Evolutionary conservation across 2,113 vertebrate species (phyloP).

Genomic region (Barnardius zonarius): DNA sequence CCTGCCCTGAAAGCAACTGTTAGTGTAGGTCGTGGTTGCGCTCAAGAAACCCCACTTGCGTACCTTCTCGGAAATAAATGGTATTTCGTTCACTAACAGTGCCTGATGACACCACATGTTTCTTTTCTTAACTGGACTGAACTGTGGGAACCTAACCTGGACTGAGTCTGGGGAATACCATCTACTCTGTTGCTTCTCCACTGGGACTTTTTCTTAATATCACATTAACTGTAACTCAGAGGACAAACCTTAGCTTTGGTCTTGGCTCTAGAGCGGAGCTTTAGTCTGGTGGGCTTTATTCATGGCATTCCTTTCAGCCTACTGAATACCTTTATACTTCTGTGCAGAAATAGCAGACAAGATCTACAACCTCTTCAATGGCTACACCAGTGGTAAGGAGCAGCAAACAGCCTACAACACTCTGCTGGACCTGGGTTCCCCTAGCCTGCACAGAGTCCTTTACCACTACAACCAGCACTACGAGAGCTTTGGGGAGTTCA

Average conservation of each 20-base stretch:
- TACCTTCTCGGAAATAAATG: neutral
- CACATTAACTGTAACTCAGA: neutral
- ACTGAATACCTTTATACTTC: neutral
- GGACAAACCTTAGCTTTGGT: neutral
- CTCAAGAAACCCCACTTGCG: neutral
- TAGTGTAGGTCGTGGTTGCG: neutral
- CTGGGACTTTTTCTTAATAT: neutral
- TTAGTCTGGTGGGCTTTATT: neutral
- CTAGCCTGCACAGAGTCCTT: constrained; percentile 91
- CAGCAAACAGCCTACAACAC: constrained; percentile 98
- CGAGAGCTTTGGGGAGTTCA: constrained; percentile 97
- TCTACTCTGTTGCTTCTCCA: neutral
- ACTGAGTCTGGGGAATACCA: neutral
- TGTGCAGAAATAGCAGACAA: constrained; percentile 93
- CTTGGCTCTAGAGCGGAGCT: neutral
- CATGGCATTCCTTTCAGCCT: neutral
- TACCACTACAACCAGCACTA: constrained; percentile 99
- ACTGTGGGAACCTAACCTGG: neutral
- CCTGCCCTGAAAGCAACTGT: neutral
- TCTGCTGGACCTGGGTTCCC: constrained; percentile 92
- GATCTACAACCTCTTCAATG: constrained; percentile 98
- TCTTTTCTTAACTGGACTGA: neutral
- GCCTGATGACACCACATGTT: neutral
- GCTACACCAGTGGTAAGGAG: constrained; percentile 97
- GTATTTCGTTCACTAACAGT: neutral